These are phyloP conservation scores for Sycophaga agraensis DNA, from an alignment of 1,140 invertebrate species.

Conservation along the genomic window DNA sequence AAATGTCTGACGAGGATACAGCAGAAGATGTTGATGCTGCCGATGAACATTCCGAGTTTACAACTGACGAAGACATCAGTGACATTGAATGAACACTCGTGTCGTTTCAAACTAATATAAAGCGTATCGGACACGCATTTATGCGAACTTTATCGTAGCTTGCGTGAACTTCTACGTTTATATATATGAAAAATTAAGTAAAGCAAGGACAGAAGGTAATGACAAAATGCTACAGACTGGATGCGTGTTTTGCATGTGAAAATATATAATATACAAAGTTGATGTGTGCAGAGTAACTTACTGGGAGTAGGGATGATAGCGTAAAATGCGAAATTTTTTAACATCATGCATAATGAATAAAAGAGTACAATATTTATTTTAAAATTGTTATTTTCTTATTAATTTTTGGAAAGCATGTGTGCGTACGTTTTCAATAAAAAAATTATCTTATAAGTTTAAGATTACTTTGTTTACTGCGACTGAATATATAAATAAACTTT, in stretches of 20 bases:
- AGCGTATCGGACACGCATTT: not conserved
- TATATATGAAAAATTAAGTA: not conserved
- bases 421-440: conserved; percentile 55
- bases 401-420: conserved; percentile 47
- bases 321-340: conserved; percentile 35
- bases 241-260: conserved; percentile 38
- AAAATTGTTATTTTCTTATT: conserved; percentile 54
- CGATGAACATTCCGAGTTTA: conserved; percentile 69
- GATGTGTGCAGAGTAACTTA: conserved; percentile 29
- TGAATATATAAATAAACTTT: conserved; percentile 11
- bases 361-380: conserved; percentile 56
- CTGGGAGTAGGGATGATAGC: conserved; percentile 30
- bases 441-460: conserved; percentile 44
- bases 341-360: conserved; percentile 43
- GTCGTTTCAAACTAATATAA: not conserved
- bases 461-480: conserved; percentile 14
- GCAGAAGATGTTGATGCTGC: conserved; percentile 73
- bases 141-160: not conserved
- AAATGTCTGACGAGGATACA: conserved; percentile 90
- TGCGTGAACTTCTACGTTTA: not conserved
- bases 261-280: conserved; percentile 28
- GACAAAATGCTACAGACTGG: conserved; percentile 32
- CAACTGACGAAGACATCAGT: conserved; percentile 71
- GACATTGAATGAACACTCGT: conserved; percentile 55
- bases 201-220: not conserved